Conservation (phyloP, 1,140 invertebrate species). For the Listronotus oregonensis region DNA sequence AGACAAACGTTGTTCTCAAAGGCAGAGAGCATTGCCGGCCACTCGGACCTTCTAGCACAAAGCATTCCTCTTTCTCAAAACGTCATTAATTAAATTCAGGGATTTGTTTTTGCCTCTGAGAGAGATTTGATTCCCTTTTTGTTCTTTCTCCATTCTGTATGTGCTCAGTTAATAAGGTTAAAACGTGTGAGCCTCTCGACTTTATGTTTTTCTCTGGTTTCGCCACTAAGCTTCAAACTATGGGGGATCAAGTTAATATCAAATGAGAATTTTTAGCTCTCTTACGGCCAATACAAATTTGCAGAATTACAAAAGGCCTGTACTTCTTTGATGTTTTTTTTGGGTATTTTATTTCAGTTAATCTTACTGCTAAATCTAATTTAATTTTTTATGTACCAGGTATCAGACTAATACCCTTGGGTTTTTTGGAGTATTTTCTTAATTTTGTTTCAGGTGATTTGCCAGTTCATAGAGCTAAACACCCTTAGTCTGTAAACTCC, state of each 20-base stretch:
- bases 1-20: constrained; percentile 51
- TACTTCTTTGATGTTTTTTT: too few species aligned
- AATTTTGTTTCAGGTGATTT: too few species aligned
- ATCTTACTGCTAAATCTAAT: too few species aligned
- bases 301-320: too few species aligned
- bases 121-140: constrained; percentile 53
- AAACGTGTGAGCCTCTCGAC: constrained; percentile 47
- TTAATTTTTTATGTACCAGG: too few species aligned
- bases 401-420: too few species aligned
- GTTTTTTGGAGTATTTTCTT: too few species aligned
- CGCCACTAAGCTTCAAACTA: constrained; percentile 38
- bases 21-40: constrained; percentile 42
- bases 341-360: too few species aligned
- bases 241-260: constrained; percentile 42
- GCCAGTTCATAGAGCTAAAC: too few species aligned
- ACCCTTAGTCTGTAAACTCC: too few species aligned
- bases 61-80: constrained; percentile 50
- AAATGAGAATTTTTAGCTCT: constrained; percentile 32
- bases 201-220: constrained; percentile 47
- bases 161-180: constrained; percentile 51
- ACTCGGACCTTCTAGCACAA: constrained; percentile 43
- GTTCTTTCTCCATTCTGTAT: constrained; percentile 39
- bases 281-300: neutral
- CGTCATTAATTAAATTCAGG: constrained; percentile 57
- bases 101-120: constrained; percentile 54